phyloP scores from a whole-genome alignment of 92 coral and sea anemone species.

The Montipora capitata region DNA sequence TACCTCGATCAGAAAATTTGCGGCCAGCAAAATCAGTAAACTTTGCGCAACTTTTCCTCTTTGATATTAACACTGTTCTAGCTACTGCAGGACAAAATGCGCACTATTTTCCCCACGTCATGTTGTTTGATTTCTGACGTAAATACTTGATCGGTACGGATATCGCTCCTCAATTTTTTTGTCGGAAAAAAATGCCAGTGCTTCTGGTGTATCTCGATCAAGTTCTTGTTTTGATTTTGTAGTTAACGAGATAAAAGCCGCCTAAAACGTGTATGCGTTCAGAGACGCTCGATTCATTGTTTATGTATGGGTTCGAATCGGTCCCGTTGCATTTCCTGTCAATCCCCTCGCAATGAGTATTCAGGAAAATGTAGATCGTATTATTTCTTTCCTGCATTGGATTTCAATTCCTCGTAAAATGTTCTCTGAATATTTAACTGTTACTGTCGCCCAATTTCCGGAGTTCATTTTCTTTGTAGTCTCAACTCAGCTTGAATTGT shows the following conservation, averaged over 20 bases:
- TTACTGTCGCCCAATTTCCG: too few species aligned
- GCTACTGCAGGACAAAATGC: neutral
- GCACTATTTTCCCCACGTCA: conserved; percentile 37
- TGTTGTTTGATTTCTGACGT: conserved; percentile 8
- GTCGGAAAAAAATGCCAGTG: neutral
- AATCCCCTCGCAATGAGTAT: neutral
- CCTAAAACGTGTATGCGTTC: neutral
- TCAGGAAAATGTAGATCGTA: neutral
- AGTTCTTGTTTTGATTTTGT: conserved; percentile 3
- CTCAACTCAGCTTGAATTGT: too few species aligned
- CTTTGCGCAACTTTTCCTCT: conserved; percentile 6
- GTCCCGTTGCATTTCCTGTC: conserved; percentile 17
- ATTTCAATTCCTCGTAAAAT: neutral
- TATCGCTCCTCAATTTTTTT: neutral
- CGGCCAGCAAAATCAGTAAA: neutral
- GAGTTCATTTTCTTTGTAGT: too few species aligned
- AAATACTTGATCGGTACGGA: neutral
- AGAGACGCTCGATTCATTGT: conserved; percentile 9
- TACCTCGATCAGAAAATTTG: neutral
- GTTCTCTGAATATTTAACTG: neutral
- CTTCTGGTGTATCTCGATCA: neutral
- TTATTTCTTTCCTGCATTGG: neutral
- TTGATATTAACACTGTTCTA: neutral
- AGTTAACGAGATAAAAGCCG: neutral
- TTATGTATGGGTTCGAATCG: neutral